phyloP scores from a whole-genome alignment of 1,140 invertebrate species.

The Apis florea region DNA sequence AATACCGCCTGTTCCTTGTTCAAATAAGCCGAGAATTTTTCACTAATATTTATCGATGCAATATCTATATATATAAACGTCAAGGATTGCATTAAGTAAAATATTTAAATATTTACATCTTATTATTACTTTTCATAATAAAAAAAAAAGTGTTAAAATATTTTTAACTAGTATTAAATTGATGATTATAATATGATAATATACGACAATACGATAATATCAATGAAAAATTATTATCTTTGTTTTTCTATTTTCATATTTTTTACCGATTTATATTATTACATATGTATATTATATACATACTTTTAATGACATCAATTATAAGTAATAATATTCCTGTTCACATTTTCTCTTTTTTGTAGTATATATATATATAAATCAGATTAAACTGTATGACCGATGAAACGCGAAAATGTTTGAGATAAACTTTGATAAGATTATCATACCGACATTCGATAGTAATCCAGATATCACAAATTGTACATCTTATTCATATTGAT shows the following conservation, averaged over 20 bases:
- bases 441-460: constrained; percentile 21
- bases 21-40: constrained; percentile 49
- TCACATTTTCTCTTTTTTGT: not conserved
- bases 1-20: constrained; percentile 38
- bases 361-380: not conserved
- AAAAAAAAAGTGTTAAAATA: not conserved
- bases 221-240: not conserved
- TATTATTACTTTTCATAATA: not conserved
- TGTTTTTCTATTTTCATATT: not conserved
- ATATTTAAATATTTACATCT: constrained; percentile 58
- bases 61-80: not conserved
- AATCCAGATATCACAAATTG: constrained; percentile 3
- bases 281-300: not conserved
- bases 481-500: not conserved
- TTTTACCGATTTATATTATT: not conserved
- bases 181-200: not conserved
- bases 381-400: not conserved
- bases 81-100: constrained; percentile 34
- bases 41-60: constrained; percentile 32
- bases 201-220: not conserved
- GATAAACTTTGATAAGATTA: constrained; percentile 74
- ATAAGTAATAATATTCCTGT: not conserved
- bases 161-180: not conserved
- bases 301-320: not conserved
- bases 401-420: constrained; percentile 13